Percentiles rank a stretch among this genome's conserved stretches.
phyloP scores from a whole-genome alignment of 1,140 invertebrate species.

The Monomorium pharaonis region DNA sequence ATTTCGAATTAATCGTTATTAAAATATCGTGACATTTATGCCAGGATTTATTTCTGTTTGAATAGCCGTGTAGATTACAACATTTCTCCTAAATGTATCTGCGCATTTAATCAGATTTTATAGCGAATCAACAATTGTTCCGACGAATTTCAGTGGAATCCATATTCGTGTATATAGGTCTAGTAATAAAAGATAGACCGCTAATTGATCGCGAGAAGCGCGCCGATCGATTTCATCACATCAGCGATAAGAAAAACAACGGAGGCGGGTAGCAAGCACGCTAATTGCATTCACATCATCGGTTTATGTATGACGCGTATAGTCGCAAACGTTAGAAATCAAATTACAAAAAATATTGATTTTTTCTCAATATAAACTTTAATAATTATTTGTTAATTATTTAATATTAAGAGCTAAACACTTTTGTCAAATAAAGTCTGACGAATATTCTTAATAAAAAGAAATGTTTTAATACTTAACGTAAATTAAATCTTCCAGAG shows the following conservation, averaged over 20 bases:
- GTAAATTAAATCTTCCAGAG: background rate
- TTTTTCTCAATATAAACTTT: background rate
- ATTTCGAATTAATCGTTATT: background rate
- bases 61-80: background rate
- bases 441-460: background rate
- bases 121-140: background rate
- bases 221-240: constrained; percentile 24
- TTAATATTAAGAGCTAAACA: background rate
- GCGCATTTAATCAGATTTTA: background rate
- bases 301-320: background rate
- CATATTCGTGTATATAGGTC: background rate
- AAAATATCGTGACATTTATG: background rate
- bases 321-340: background rate
- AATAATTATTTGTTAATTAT: background rate
- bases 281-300: constrained; percentile 40
- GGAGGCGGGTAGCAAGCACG: background rate
- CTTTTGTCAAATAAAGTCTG: background rate
- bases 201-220: constrained; percentile 1
- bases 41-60: background rate
- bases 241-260: constrained; percentile 23
- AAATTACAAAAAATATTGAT: background rate
- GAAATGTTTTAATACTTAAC: background rate
- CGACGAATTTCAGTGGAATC: constrained; percentile 7
- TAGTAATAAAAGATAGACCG: constrained; percentile 7
- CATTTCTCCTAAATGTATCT: background rate